Evolutionary conservation across 1,140 invertebrate species (phyloP).

Genomic region (Scylla paramamosain): DNA sequence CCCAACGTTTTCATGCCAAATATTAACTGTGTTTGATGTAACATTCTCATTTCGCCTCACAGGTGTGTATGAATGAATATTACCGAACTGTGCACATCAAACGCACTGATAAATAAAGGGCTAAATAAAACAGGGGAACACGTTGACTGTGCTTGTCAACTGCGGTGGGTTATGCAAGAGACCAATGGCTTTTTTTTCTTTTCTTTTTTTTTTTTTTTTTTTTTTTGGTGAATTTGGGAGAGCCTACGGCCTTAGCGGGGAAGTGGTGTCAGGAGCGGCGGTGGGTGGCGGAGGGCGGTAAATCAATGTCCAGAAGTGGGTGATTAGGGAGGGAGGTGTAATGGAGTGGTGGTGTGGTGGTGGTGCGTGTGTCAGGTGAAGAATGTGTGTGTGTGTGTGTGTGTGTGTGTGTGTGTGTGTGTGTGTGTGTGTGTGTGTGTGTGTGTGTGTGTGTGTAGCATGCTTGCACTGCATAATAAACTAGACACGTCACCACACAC

Average conservation of each 20-base stretch:
- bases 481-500: background rate
- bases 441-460: background rate
- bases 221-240: background rate
- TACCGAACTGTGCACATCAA: too few relatives aligned
- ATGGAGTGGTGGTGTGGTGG: constrained; percentile 8
- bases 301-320: background rate
- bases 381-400: constrained; percentile 12
- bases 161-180: too few relatives aligned
- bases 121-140: too few relatives aligned
- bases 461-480: too few relatives aligned
- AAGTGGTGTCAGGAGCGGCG: background rate
- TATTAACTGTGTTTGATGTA: background rate
- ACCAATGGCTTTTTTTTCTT: too few relatives aligned
- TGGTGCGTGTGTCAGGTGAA: background rate
- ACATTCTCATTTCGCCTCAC: background rate
- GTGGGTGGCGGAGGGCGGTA: background rate
- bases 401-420: constrained; percentile 18
- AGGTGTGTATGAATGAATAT: background rate
- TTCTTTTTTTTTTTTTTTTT: too few relatives aligned
- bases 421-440: background rate
- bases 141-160: too few relatives aligned
- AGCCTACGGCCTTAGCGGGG: background rate
- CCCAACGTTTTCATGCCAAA: background rate
- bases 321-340: constrained; percentile 19
- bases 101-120: too few relatives aligned